Conservation (phyloP, 2,888 invertebrate species). For the Diarsia rubi region DNA sequence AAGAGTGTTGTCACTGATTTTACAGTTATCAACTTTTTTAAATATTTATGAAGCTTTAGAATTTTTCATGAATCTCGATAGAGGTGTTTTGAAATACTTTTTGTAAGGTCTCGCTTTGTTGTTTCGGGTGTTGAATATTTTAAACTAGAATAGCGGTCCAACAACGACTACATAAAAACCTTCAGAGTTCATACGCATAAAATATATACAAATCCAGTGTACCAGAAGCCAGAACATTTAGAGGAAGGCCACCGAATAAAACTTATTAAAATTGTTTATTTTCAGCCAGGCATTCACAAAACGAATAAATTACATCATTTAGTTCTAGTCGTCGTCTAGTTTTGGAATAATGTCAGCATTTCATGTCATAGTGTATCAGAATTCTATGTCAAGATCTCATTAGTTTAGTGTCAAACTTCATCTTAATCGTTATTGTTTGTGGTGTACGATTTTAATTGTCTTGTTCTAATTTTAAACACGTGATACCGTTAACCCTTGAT, state of each 20-base stretch:
- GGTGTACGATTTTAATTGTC: slow-evolving; percentile 43
- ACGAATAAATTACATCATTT: neutral
- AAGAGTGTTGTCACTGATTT: slow-evolving; percentile 61
- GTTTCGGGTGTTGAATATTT: slow-evolving; percentile 50
- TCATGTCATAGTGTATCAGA: slow-evolving; percentile 41
- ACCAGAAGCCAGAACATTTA: slow-evolving; percentile 32
- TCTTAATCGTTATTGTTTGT: slow-evolving; percentile 44
- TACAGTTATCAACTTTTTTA: slow-evolving; percentile 59
- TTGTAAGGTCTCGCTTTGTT: slow-evolving; percentile 39
- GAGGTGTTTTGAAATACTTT: slow-evolving; percentile 38
- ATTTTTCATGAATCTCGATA: slow-evolving; percentile 56
- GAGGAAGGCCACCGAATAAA: slow-evolving; percentile 11
- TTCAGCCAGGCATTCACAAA: neutral
- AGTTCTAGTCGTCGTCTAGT: neutral
- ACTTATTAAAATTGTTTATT: slow-evolving; percentile 2
- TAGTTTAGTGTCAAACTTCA: slow-evolving; percentile 48
- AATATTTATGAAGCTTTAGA: slow-evolving; percentile 60
- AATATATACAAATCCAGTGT: slow-evolving; percentile 43
- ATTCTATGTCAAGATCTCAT: slow-evolving; percentile 59
- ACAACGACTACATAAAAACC: slow-evolving; percentile 48
- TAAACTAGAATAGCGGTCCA: slow-evolving; percentile 32
- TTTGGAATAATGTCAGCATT: slow-evolving; percentile 7
- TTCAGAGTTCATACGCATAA: slow-evolving; percentile 44
- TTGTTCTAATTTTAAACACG: slow-evolving; percentile 51
- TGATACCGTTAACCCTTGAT: slow-evolving; percentile 36